Base-by-base conservation (phyloP, 2,113 vertebrate genomes). In the Choloepus hoffmanni region DNA sequence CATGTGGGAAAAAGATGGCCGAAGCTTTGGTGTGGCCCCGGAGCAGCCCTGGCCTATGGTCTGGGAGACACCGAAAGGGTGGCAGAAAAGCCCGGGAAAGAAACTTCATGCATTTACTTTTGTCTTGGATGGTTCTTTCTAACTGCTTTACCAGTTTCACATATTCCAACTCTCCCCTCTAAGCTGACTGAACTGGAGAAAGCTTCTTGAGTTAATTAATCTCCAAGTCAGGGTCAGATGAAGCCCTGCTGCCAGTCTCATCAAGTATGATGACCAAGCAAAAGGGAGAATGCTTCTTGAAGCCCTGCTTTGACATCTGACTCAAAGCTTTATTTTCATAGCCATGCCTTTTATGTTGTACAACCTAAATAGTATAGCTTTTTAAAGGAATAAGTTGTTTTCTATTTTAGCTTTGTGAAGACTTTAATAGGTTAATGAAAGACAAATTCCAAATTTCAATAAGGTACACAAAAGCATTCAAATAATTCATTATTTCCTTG, bases 251-350 rank as follows among this genome's bases (percentile, higher is more conserved):
- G 1, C 36, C 10, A 13, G 53, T n/a, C 11, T 36, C 30, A 23
- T 11, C 7, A 40, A 67, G 21, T 4, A 7, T 18, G 1, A 10
- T 21, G 40, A 85, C 15, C 55, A 26, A 23, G 24, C 18, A 1
- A 7, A 26, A 4, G 0, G 1, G 18, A 13, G 55, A 7, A 21
- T 1, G 7, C 12, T 3, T 74, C n/a, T 14, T 12, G 1, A 7
- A 83, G 68, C 30, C 30, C n/a, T 4, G 7, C 2, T 0, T 24
- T 33, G 70, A 11, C 19, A 28, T 36, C 58, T 6, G 4, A 53
- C 82, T 48, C 15, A 23, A 26, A 14, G 67, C 12, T 65, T 60
- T 65, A 23, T 40, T 50, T 19, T 45, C 58, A 19, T 7, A 16
- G 16, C 23, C 28, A 1, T 0, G 26, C 16, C 26, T 48, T 63